A percentile compares a stretch with the other conserved stretches of the same genome.
Evolutionary conservation across 1,140 invertebrate species (phyloP).

Genomic region (Popillia japonica): DNA sequence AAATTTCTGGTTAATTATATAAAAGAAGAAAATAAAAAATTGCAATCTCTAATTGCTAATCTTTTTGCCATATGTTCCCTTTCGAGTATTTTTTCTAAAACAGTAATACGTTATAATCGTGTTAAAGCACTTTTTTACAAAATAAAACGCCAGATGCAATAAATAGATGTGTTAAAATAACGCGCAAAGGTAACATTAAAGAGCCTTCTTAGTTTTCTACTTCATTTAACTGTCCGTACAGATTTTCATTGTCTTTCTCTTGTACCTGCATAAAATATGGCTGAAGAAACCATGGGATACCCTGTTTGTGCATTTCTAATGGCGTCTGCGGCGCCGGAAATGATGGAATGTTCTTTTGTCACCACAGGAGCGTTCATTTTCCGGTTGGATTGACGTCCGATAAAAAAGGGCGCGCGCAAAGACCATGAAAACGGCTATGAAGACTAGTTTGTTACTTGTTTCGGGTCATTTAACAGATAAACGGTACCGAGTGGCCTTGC

Average conservation of each 20-base stretch:
- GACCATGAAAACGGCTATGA: slow-evolving; percentile 52
- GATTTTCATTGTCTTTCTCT: slow-evolving; percentile 1
- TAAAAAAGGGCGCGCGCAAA: slow-evolving; percentile 56
- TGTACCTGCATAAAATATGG: slow-evolving; percentile 44
- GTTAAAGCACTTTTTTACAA: too few relatives aligned
- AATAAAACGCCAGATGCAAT: too few relatives aligned
- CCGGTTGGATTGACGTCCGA: slow-evolving; percentile 58
- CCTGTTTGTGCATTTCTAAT: slow-evolving; percentile 58
- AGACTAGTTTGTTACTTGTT: slow-evolving; percentile 58
- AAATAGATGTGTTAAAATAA: neutral
- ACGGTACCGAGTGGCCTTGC: slow-evolving; percentile 56
- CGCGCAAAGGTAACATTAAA: neutral
- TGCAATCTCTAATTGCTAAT: too few relatives aligned
- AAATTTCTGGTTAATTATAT: too few relatives aligned
- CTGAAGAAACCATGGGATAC: slow-evolving; percentile 40
- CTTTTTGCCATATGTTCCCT: too few relatives aligned
- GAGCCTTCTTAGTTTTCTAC: slow-evolving; percentile 50
- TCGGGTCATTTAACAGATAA: slow-evolving; percentile 60
- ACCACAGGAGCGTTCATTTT: slow-evolving; percentile 60
- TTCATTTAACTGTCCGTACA: slow-evolving; percentile 51
- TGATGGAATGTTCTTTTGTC: slow-evolving; percentile 61
- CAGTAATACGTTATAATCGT: too few relatives aligned
- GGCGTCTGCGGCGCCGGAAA: slow-evolving; percentile 56
- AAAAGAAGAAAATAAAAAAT: too few relatives aligned
- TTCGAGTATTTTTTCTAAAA: too few relatives aligned